Evolutionary conservation across 2,888 invertebrate genomes (phyloP).

Genomic region (Scaptodrosophila latifasciaeformis): DNA sequence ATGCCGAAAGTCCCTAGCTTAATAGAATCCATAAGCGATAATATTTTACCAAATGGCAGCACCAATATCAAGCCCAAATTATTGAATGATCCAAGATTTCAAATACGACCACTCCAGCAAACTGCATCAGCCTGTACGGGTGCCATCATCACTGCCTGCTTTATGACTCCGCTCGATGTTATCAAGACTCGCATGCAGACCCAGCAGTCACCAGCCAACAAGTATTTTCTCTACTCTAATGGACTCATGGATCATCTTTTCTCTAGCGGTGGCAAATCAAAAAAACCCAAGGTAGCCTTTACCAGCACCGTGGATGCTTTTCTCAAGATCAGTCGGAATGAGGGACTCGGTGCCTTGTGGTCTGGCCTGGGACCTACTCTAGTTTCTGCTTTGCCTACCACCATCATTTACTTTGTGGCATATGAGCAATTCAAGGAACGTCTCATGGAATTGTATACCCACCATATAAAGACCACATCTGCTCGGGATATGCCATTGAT

Average conservation of each 20-base stretch:
- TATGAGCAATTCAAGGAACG: slow-evolving; percentile 91
- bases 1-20: too few relatives aligned
- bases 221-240: slow-evolving; percentile 97
- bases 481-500: slow-evolving; percentile 80
- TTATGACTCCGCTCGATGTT: slow-evolving; percentile 98
- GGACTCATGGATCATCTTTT: slow-evolving; percentile 99
- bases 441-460: slow-evolving; percentile 75
- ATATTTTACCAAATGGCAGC: too few relatives aligned
- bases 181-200: slow-evolving; percentile 98
- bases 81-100: slow-evolving; percentile 83
- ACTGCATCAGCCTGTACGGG: slow-evolving; percentile 79
- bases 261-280: slow-evolving; percentile 79
- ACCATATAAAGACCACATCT: too few relatives aligned
- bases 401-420: slow-evolving; percentile 97
- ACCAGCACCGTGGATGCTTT: slow-evolving; percentile 94
- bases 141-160: slow-evolving; percentile 89
- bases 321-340: slow-evolving; percentile 89
- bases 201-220: slow-evolving; percentile 90
- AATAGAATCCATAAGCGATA: too few relatives aligned
- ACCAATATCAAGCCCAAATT: too few relatives aligned
- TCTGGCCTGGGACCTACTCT: slow-evolving; percentile 97
- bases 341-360: slow-evolving; percentile 95
- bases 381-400: slow-evolving; percentile 95
- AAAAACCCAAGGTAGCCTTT: slow-evolving; percentile 78
- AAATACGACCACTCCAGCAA: slow-evolving; percentile 76